phyloP scores from a whole-genome alignment of 2,113 vertebrate species.

The Pyrgilauda ruficollis region DNA sequence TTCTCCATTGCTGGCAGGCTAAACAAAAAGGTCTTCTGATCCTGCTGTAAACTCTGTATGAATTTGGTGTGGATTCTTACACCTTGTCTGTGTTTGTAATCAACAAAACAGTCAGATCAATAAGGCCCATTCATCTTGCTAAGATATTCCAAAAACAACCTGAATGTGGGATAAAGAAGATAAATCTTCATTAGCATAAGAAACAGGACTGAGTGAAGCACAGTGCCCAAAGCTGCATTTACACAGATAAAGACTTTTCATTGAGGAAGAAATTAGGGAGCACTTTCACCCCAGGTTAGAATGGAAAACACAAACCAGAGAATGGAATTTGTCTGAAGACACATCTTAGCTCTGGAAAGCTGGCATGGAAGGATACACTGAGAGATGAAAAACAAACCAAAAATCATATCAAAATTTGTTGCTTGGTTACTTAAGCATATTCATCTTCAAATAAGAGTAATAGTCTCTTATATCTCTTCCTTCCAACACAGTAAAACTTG shows the following conservation, averaged over 20 bases:
- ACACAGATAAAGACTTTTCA: neutral
- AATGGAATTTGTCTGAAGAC: neutral
- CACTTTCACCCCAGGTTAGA: neutral
- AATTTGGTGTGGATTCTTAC: neutral
- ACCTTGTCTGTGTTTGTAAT: neutral
- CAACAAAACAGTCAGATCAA: neutral
- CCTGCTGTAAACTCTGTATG: neutral
- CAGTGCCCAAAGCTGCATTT: neutral
- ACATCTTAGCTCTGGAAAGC: neutral
- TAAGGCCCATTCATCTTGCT: neutral
- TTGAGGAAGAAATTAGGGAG: neutral
- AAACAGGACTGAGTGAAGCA: neutral
- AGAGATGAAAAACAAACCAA: neutral
- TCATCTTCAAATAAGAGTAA: neutral
- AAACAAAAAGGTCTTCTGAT: neutral
- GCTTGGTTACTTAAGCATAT: neutral
- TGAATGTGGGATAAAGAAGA: neutral
- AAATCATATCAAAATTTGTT: neutral
- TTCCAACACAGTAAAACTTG: neutral
- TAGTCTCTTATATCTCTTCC: neutral
- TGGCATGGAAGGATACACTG: neutral
- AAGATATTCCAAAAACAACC: neutral
- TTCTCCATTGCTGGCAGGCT: neutral
- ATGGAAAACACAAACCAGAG: neutral
- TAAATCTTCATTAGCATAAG: neutral